phyloP scores from a whole-genome alignment of 2,797 vertebrate species.

The Thaleichthys pacificus region DNA sequence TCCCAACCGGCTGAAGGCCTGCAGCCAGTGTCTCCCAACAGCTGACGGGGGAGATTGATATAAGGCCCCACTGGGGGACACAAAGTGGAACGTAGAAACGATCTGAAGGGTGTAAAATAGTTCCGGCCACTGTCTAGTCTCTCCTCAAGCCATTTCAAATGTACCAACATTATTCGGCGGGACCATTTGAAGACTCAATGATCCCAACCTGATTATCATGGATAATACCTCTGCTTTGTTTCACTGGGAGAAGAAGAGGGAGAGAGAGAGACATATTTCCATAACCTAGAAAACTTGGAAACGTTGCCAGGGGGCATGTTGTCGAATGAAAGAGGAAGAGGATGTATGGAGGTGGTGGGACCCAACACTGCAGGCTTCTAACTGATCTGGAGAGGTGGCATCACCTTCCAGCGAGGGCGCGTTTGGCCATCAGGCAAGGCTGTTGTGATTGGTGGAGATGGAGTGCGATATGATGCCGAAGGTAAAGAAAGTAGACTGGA shows the following conservation, averaged over 20 bases:
- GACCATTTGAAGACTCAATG: constrained; percentile 14
- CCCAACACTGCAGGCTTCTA: not conserved
- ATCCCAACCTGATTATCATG: constrained; percentile 26
- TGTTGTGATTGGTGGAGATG: too few relatives aligned
- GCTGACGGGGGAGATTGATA: too few relatives aligned
- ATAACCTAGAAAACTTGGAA: constrained; percentile 41
- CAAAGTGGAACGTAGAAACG: not conserved
- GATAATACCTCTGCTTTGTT: not conserved
- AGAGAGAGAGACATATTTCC: constrained; percentile 29
- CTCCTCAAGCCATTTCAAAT: constrained; percentile 17
- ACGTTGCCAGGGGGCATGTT: constrained; percentile 57
- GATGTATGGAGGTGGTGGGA: constrained; percentile 15
- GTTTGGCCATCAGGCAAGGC: too few relatives aligned
- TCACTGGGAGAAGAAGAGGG: not conserved
- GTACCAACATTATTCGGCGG: not conserved
- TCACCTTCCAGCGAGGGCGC: too few relatives aligned
- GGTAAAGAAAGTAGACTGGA: too few relatives aligned
- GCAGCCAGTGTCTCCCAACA: too few relatives aligned
- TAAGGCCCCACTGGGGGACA: not conserved
- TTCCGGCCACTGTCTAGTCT: constrained; percentile 3
- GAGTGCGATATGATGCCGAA: too few relatives aligned
- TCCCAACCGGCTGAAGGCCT: too few relatives aligned
- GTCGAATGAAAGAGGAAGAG: constrained; percentile 57
- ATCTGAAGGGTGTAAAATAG: not conserved
- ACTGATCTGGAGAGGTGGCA: too few relatives aligned